These are phyloP conservation scores for Papilio helenus DNA, from an alignment of 1,140 invertebrate species.

Conservation along the genomic window DNA sequence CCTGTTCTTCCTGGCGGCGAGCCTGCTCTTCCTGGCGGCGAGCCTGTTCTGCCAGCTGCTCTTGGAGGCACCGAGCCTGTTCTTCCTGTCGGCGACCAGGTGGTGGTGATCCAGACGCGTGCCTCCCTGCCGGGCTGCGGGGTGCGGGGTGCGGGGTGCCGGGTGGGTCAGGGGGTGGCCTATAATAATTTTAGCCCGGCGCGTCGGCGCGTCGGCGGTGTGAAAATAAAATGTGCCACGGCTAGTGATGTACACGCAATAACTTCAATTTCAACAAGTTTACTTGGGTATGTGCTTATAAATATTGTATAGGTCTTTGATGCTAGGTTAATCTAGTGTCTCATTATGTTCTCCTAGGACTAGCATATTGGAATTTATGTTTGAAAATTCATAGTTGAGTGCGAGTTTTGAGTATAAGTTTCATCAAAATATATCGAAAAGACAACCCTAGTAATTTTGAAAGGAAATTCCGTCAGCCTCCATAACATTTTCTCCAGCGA, in stretches of 20 bases:
- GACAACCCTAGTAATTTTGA: neutral
- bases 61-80: too few relatives aligned
- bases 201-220: conserved; percentile 50
- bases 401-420: too few relatives aligned
- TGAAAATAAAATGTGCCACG: conserved; percentile 61
- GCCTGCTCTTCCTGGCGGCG: too few relatives aligned
- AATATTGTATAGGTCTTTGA: neutral
- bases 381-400: too few relatives aligned
- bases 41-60: too few relatives aligned
- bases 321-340: too few relatives aligned
- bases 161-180: conserved; percentile 41
- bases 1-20: too few relatives aligned
- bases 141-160: neutral
- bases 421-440: neutral
- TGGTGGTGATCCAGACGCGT: conserved; percentile 39
- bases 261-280: neutral
- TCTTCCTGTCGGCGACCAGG: too few relatives aligned
- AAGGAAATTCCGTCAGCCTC: neutral
- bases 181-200: conserved; percentile 61
- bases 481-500: neutral
- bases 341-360: too few relatives aligned
- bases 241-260: conserved; percentile 38
- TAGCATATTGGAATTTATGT: too few relatives aligned
- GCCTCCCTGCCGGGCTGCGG: conserved; percentile 19
- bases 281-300: neutral